Percentiles rank a stretch among this genome's conserved stretches.
These are phyloP conservation scores for Melanerpes formicivorus DNA, from an alignment of 2,113 vertebrate species.

Conservation along the genomic window DNA sequence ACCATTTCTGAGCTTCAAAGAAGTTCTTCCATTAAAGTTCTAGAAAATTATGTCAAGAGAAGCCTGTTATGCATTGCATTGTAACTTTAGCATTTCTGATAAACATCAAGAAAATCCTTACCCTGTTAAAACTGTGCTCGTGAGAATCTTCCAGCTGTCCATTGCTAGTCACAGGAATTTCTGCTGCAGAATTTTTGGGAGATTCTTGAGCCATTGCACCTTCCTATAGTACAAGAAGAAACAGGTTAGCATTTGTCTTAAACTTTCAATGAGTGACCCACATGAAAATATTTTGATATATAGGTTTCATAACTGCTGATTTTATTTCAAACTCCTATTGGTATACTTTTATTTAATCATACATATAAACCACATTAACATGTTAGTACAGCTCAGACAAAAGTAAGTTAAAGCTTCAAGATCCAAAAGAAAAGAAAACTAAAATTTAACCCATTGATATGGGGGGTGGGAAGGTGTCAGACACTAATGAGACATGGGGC, in stretches of 20 bases:
- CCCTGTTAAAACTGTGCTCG: slow-evolving; percentile 85
- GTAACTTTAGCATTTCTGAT: not conserved
- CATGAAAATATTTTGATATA: not conserved
- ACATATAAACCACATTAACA: not conserved
- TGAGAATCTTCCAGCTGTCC: slow-evolving; percentile 87
- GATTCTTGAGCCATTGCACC: slow-evolving; percentile 88
- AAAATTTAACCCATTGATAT: not conserved
- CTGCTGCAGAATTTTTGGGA: slow-evolving; percentile 90
- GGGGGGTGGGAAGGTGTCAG: not conserved
- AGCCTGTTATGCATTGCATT: not conserved
- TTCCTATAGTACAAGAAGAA: slow-evolving; percentile 67
- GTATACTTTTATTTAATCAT: not conserved
- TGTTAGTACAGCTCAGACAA: not conserved
- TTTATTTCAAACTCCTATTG: not conserved
- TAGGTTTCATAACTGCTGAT: not conserved
- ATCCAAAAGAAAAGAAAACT: not conserved
- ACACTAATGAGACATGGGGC: not conserved
- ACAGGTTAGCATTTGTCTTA: not conserved
- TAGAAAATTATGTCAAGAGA: not conserved
- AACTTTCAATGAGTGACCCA: not conserved
- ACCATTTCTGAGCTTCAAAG: not conserved
- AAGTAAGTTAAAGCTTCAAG: not conserved
- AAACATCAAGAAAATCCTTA: slow-evolving; percentile 61
- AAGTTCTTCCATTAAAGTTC: not conserved
- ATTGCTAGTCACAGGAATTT: slow-evolving; percentile 95